These are phyloP conservation scores for Protula sp. DNA, from an alignment of 2,888 invertebrate genomes.

Conservation along the genomic window DNA sequence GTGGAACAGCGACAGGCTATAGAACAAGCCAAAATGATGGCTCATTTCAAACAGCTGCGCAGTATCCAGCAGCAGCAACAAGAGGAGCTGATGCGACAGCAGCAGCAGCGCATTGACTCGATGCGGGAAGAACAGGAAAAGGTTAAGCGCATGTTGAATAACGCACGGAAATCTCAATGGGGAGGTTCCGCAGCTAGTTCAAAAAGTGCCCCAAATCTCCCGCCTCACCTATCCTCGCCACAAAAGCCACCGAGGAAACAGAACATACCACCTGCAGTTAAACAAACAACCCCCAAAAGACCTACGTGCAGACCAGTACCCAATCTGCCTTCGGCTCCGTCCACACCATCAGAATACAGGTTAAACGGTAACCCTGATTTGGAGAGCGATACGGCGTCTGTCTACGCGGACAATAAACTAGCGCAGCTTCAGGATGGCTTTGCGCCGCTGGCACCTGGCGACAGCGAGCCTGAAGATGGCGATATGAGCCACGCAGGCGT, in stretches of 20 bases:
- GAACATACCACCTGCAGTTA: too few relatives aligned
- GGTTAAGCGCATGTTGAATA: not conserved
- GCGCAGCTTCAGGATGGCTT: not conserved
- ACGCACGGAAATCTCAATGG: too few relatives aligned
- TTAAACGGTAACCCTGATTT: constrained; percentile 4
- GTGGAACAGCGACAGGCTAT: too few relatives aligned
- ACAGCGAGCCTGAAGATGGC: not conserved
- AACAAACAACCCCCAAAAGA: too few relatives aligned
- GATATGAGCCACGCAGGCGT: not conserved
- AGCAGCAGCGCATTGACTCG: not conserved
- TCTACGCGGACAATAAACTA: not conserved
- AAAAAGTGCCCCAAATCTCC: too few relatives aligned
- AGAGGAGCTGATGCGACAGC: not conserved
- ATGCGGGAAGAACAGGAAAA: not conserved
- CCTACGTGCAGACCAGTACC: too few relatives aligned
- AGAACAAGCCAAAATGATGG: not conserved
- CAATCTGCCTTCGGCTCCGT: not conserved
- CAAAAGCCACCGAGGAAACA: too few relatives aligned
- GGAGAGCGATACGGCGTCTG: constrained; percentile 1
- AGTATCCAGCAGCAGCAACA: not conserved
- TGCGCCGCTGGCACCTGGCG: not conserved
- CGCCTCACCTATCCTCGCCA: too few relatives aligned
- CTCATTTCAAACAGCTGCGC: not conserved
- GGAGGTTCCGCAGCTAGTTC: too few relatives aligned
- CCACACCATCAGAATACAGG: constrained; percentile 1